Evolutionary conservation across 1,140 invertebrate species (phyloP).

Genomic region (Adoxophyes honmai): DNA sequence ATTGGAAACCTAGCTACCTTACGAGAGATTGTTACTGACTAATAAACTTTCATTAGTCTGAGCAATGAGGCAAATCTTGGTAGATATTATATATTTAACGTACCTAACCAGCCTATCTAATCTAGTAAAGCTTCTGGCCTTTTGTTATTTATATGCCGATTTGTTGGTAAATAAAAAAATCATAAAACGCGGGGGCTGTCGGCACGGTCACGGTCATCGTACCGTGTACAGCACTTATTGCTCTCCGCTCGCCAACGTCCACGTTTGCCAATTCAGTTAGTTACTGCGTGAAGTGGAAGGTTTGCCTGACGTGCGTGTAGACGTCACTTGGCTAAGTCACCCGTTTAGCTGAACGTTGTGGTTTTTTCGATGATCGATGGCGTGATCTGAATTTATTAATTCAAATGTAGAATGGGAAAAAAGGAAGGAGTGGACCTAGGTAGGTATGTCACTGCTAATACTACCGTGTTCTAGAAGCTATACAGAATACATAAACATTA

Average conservation of each 20-base stretch:
- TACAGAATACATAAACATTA: no score
- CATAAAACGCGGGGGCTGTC: neutral
- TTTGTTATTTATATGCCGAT: no score
- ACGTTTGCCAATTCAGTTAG: conserved; percentile 9
- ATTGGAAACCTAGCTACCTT: conserved; percentile 13
- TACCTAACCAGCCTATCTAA: neutral
- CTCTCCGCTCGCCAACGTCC: neutral
- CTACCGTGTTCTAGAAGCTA: no score
- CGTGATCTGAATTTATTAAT: no score
- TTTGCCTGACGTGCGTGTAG: neutral
- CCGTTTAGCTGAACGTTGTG: neutral
- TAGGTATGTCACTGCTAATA: no score
- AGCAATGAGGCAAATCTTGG: neutral
- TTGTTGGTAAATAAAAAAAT: conserved; percentile 4
- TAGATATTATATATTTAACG: neutral
- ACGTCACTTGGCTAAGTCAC: neutral
- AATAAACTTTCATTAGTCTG: neutral
- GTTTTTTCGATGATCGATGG: no score
- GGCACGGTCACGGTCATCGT: conserved; percentile 11
- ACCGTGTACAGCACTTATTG: conserved; percentile 6
- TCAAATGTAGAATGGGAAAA: no score
- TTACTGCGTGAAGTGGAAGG: neutral
- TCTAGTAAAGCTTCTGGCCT: neutral
- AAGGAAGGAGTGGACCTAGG: no score
- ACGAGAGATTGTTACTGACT: neutral